These are phyloP conservation scores for Pycnonotus jocosus DNA, from an alignment of 2,113 vertebrate genomes.

Conservation along the genomic window DNA sequence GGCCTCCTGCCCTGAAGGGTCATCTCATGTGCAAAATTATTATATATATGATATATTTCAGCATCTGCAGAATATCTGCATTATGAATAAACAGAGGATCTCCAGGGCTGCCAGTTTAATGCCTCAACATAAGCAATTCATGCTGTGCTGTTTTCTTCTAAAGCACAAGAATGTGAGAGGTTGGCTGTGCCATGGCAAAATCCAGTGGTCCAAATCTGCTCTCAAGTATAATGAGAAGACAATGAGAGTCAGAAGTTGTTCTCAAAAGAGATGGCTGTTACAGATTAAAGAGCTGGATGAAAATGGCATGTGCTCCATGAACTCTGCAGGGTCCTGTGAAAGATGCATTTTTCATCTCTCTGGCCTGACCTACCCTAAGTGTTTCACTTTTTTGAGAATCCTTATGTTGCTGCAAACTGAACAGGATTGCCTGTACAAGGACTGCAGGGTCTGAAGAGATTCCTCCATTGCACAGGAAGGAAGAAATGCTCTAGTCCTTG, in stretches of 20 bases:
- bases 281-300: neutral
- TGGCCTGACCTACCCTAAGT: neutral
- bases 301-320: neutral
- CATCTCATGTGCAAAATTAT: neutral
- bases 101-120: neutral
- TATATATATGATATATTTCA: neutral
- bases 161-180: neutral
- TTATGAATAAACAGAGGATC: neutral
- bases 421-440: neutral
- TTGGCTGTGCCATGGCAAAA: neutral
- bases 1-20: neutral
- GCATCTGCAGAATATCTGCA: neutral
- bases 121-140: neutral
- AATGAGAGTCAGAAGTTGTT: neutral
- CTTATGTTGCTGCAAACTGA: neutral
- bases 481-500: neutral
- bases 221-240: neutral
- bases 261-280: neutral
- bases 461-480: neutral
- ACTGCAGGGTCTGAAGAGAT: neutral
- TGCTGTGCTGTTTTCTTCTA: neutral
- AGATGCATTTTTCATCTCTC: neutral
- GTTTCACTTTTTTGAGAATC: neutral
- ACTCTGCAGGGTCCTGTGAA: neutral
- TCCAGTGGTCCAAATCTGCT: neutral